Evolutionary conservation across 2,113 vertebrate species (phyloP).

Genomic region (Meriones unguiculatus): DNA sequence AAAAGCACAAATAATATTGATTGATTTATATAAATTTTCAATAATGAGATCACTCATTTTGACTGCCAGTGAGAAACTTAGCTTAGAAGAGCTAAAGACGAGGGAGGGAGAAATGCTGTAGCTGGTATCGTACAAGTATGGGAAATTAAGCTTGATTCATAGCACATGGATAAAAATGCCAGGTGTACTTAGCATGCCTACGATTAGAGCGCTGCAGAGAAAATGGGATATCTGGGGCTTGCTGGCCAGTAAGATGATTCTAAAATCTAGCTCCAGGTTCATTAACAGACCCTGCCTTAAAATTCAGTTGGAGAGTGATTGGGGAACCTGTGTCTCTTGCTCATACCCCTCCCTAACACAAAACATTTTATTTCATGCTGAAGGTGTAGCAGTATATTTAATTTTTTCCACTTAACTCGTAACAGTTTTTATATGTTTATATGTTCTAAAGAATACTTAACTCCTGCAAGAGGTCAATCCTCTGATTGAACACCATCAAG

Average conservation of each 20-base stretch:
- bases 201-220: not conserved
- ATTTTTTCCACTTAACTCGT: not conserved
- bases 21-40: not conserved
- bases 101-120: not conserved
- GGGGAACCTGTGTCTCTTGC: not conserved
- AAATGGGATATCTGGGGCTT: too few species aligned
- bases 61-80: not conserved
- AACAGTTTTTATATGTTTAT: not conserved
- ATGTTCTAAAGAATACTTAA: not conserved
- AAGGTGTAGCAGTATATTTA: not conserved
- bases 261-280: not conserved
- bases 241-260: not conserved
- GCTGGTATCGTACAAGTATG: not conserved
- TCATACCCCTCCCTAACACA: fast-evolving
- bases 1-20: not conserved
- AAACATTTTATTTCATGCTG: not conserved
- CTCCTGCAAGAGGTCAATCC: too few species aligned
- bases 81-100: not conserved
- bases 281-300: not conserved
- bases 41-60: not conserved
- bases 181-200: not conserved
- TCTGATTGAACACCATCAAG: too few species aligned
- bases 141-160: not conserved
- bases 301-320: not conserved
- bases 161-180: not conserved